Evolutionary conservation across 2,888 invertebrate species (phyloP).

Genomic region (Phragmatobia fuliginosa): DNA sequence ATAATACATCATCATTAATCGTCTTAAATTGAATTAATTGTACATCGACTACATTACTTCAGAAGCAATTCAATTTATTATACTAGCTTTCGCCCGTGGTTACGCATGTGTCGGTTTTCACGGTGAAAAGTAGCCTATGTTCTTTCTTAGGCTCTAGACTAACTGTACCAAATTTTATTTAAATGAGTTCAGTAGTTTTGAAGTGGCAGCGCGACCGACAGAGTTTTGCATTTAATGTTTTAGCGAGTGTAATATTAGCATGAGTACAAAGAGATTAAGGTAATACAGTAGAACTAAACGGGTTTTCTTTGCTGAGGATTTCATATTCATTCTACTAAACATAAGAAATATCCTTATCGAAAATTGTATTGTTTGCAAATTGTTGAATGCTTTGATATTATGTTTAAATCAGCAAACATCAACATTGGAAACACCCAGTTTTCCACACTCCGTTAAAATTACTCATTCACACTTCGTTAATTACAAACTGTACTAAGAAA

Average conservation of each 20-base stretch:
- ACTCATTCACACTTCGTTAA: neutral
- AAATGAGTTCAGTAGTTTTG: no score
- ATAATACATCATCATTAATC: neutral
- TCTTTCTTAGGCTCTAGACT: no score
- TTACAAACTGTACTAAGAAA: constrained; percentile 4
- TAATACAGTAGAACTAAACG: neutral
- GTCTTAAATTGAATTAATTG: neutral
- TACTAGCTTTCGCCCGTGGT: neutral
- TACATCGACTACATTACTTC: neutral
- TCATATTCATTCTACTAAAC: neutral
- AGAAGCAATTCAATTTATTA: neutral
- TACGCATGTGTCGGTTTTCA: no score
- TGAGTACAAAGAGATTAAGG: neutral
- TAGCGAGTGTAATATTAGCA: neutral
- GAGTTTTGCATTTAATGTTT: no score
- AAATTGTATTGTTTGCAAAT: neutral
- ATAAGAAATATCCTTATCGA: neutral
- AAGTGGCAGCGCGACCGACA: no score
- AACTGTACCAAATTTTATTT: no score
- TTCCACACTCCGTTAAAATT: neutral
- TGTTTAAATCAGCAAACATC: neutral
- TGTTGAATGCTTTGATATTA: neutral
- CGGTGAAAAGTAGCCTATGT: no score
- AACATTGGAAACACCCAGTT: neutral
- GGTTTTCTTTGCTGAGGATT: neutral